These are phyloP conservation scores for Schizopygopsis malacanthus DNA, from an alignment of 2,797 vertebrate species.

Conservation along the genomic window DNA sequence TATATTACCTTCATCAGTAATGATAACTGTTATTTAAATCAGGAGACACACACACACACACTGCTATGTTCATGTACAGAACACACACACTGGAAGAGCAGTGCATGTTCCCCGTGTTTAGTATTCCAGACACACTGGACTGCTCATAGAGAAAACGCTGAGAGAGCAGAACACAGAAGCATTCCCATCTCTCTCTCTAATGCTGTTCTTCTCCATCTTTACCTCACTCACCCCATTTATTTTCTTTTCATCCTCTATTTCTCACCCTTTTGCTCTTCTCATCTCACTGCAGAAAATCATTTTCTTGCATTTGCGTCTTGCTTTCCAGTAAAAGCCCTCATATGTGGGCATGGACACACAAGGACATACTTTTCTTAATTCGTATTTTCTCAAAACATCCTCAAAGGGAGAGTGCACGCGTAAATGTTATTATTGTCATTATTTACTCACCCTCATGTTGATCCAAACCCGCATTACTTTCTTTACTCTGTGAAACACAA, in stretches of 20 bases:
- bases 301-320: background rate
- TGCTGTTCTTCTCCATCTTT: background rate
- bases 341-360: background rate
- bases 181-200: conserved; percentile 23
- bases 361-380: background rate
- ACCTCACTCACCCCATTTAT: conserved; percentile 11
- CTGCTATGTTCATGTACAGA: conserved; percentile 17
- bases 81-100: conserved; percentile 35
- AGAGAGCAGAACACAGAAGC: conserved; percentile 47
- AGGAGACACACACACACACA: conserved; percentile 1
- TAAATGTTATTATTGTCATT: background rate
- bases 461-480: background rate
- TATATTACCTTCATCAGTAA: conserved; percentile 63
- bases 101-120: conserved; percentile 46
- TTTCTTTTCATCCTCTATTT: conserved; percentile 1
- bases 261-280: background rate
- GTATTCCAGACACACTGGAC: conserved; percentile 55
- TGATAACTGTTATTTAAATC: conserved; percentile 37
- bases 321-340: conserved; percentile 2
- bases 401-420: background rate
- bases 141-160: conserved; percentile 44
- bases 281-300: conserved; percentile 7
- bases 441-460: background rate
- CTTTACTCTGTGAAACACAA: background rate
- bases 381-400: background rate